A percentile compares a stretch with the other conserved stretches of the same genome.
Evolutionary conservation across 2,888 invertebrate species (phyloP).

Genomic region (Cosmia trapezina): DNA sequence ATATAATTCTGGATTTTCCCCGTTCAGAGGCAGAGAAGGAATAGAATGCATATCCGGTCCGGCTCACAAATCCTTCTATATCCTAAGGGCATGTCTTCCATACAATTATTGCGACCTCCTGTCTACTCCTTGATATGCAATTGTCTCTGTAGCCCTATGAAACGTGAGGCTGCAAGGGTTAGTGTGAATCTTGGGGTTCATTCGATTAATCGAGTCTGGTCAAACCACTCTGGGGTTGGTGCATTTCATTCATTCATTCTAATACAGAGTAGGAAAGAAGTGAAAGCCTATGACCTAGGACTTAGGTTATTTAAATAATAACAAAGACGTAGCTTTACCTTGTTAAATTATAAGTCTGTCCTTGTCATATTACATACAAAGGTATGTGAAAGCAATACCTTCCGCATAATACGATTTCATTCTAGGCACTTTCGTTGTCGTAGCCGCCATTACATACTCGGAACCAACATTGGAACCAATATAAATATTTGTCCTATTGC

Average conservation of each 20-base stretch:
- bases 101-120: too few relatives aligned
- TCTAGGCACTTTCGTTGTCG: conserved; percentile 10
- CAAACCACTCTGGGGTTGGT: too few relatives aligned
- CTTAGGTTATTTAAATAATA: neutral
- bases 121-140: too few relatives aligned
- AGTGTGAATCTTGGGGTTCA: too few relatives aligned
- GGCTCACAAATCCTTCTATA: too few relatives aligned
- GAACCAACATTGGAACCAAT: conserved; percentile 36
- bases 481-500: conserved; percentile 51
- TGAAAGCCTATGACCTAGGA: neutral
- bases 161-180: too few relatives aligned
- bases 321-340: neutral
- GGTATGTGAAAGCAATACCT: neutral
- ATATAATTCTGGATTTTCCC: neutral
- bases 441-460: conserved; percentile 20
- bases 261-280: too few relatives aligned
- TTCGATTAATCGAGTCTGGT: too few relatives aligned
- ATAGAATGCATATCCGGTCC: too few relatives aligned
- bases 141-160: too few relatives aligned
- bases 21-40: neutral
- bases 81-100: too few relatives aligned
- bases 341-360: neutral
- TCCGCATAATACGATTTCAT: conserved; percentile 4
- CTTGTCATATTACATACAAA: neutral
- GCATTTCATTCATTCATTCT: too few relatives aligned